phyloP scores from a whole-genome alignment of 2,888 invertebrate genomes.

The Apodemia hepburni region DNA sequence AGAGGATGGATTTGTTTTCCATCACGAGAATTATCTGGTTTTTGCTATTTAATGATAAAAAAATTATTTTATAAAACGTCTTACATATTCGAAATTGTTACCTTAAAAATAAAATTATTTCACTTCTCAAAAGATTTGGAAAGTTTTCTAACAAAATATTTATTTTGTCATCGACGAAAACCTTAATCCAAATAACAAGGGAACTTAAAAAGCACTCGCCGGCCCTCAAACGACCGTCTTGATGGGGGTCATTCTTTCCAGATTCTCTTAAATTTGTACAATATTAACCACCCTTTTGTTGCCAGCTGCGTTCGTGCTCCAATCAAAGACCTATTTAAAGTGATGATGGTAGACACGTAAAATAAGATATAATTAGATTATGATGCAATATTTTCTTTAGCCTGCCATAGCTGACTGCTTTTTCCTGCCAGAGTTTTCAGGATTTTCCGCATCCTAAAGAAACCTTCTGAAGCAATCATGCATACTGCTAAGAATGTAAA shows the following conservation, averaged over 20 bases:
- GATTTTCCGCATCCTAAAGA: too few relatives aligned
- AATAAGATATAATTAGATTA: too few relatives aligned
- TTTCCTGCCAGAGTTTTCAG: too few relatives aligned
- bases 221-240: slow-evolving; percentile 19
- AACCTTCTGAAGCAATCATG: too few relatives aligned
- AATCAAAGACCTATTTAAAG: background rate
- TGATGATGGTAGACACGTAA: background rate
- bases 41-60: too few relatives aligned
- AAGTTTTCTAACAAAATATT: slow-evolving; percentile 11
- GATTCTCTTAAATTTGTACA: slow-evolving; percentile 35
- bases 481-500: too few relatives aligned
- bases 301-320: background rate
- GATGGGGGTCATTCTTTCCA: slow-evolving; percentile 33
- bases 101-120: background rate
- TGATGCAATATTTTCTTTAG: too few relatives aligned
- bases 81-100: background rate
- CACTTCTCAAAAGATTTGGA: background rate
- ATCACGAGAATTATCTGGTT: too few relatives aligned
- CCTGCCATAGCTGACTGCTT: too few relatives aligned
- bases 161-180: slow-evolving; percentile 10
- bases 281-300: slow-evolving; percentile 29
- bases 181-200: slow-evolving; percentile 22
- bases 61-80: background rate
- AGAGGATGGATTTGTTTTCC: too few relatives aligned
- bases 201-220: slow-evolving; percentile 14